Base-by-base conservation (phyloP, 2,113 vertebrate species). In the Cyprinodon tularosa region DNA sequence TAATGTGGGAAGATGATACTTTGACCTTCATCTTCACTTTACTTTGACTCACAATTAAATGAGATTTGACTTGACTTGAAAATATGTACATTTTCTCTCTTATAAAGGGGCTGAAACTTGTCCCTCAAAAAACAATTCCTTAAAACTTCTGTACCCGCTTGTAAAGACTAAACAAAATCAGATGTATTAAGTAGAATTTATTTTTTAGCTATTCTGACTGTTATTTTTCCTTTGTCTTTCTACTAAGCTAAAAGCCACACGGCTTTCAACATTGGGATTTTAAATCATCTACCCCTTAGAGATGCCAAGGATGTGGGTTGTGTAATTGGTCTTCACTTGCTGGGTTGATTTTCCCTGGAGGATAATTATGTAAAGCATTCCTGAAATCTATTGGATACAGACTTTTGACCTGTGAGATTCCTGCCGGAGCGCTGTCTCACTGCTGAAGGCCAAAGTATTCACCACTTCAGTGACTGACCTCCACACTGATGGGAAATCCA, bases 401-500 rank as follows among this genome's bases (percentile, higher is more conserved):
- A 85, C 57, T 36, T 29, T 67, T 74, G 76, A 83, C 62, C 59
- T 77, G 0, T 0, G 59, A 65, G 57, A 22, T 79, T 84, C 64
- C 76, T 65, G 70, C 84, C 72, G 6, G 68, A 79, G 73, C 81
- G 81, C 74, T 86, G 79, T 74, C 78, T 71, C 7, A 2, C 40
- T 64, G 76, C 80, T 80, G 68, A 88, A 84, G 70, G 74, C 80
- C 87, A 88, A 88, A 87, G 64, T 45, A 69, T 80, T 66, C 44
- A 66, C 60, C 59, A 5, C 77, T 62, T 62, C 62, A 78, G 57
- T 40, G 71, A 77, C 39, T 29, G 61, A 77, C 74, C 66, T 72
- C 22, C 62, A 10, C 53, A 72, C 72, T 68, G 64, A 6, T 87
- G 86, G 84, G 77, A 82, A 64, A 77, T 0, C 72, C 39, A 39